A percentile compares a stretch with the other conserved stretches of the same genome.
Conservation (phyloP, 1,140 invertebrate genomes). For the Trichonephila clavata region DNA sequence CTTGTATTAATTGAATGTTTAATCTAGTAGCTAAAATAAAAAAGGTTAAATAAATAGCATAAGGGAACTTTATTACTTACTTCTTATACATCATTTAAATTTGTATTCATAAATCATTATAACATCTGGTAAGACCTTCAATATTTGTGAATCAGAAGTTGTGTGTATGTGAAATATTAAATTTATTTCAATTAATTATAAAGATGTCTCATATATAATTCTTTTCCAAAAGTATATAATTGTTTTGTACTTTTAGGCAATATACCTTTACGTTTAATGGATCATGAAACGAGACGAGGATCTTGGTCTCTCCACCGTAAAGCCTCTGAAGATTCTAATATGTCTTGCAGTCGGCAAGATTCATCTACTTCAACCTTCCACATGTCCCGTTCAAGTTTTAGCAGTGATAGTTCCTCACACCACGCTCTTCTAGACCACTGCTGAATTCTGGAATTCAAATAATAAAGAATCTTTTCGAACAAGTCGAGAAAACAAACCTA, state of each 20-base stretch:
- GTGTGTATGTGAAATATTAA: too few relatives aligned
- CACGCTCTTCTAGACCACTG: conserved; percentile 42
- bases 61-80: too few relatives aligned
- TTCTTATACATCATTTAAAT: too few relatives aligned
- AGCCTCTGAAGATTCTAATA: conserved; percentile 77
- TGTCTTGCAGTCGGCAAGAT: conserved; percentile 78
- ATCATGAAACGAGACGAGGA: conserved; percentile 82
- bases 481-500: conserved; percentile 75
- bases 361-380: conserved; percentile 78
- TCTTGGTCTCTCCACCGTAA: conserved; percentile 77
- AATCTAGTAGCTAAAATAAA: too few relatives aligned
- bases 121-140: too few relatives aligned
- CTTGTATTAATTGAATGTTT: too few relatives aligned
- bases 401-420: conserved; percentile 77
- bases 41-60: too few relatives aligned
- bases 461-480: conserved; percentile 47
- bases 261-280: conserved; percentile 81
- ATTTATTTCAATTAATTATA: too few relatives aligned
- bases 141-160: too few relatives aligned
- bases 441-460: conserved; percentile 19
- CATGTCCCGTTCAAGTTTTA: conserved; percentile 78
- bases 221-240: too few relatives aligned
- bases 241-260: conserved; percentile 80
- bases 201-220: too few relatives aligned
- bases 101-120: too few relatives aligned